Percentiles rank a stretch among this genome's conserved stretches.
Conservation (phyloP, 2,797 vertebrate genomes). For the Lithobates pipiens region DNA sequence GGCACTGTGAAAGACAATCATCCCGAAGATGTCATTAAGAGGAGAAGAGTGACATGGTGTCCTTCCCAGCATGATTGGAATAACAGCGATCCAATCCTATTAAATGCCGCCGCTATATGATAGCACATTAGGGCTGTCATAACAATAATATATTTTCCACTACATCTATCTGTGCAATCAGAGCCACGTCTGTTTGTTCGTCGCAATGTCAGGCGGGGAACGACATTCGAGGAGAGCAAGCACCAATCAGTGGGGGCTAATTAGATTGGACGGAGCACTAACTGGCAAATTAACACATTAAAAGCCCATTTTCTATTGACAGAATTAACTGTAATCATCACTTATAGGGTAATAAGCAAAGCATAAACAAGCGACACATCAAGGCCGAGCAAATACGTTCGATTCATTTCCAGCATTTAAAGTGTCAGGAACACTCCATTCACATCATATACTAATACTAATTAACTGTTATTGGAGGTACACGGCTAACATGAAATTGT, state of each 20-base stretch:
- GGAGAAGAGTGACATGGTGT: constrained; percentile 20
- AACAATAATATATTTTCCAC: constrained; percentile 24
- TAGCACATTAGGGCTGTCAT: constrained; percentile 39
- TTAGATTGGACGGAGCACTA: constrained; percentile 38
- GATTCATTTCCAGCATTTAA: constrained; percentile 14
- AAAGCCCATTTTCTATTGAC: constrained; percentile 51
- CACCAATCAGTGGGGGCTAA: constrained; percentile 4
- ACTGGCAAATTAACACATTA: constrained; percentile 50
- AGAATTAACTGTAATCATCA: constrained; percentile 48
- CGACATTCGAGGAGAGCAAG: constrained; percentile 16
- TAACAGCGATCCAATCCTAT: constrained; percentile 35
- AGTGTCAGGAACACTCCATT: neutral
- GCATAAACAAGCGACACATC: neutral
- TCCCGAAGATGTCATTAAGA: constrained; percentile 41
- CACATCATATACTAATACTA: neutral
- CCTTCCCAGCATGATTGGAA: constrained; percentile 23
- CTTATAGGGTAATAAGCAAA: constrained; percentile 17
- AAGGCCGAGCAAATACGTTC: neutral
- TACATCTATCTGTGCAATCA: constrained; percentile 34
- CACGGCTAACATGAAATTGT: neutral
- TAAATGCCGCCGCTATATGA: constrained; percentile 16
- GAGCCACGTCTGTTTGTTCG: neutral
- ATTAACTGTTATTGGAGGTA: neutral
- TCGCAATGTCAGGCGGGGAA: constrained; percentile 29
- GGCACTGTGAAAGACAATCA: constrained; percentile 45